A percentile compares a stretch with the other conserved stretches of the same genome.
Conservation (phyloP, 2,888 invertebrate species). For the Cenopis cana region DNA sequence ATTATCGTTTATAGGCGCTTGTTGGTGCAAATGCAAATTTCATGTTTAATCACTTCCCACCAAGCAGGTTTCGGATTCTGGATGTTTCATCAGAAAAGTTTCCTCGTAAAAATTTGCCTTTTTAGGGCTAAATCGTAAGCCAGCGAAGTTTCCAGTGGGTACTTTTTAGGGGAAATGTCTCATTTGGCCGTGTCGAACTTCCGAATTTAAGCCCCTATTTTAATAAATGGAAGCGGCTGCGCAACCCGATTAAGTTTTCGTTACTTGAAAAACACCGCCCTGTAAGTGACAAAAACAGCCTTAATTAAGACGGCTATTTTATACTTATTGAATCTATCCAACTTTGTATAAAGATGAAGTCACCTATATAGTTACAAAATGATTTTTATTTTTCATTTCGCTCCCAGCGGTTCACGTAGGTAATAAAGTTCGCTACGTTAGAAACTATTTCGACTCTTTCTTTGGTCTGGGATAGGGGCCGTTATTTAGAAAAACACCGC, state of each 20-base stretch:
- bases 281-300: slow-evolving; percentile 38
- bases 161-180: slow-evolving; percentile 65
- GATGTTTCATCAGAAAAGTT: slow-evolving; percentile 71
- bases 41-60: slow-evolving; percentile 65
- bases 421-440: background rate
- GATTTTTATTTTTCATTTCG: slow-evolving; percentile 14
- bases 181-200: slow-evolving; percentile 63
- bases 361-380: slow-evolving; percentile 6
- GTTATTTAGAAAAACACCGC: slow-evolving; percentile 17
- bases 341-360: slow-evolving; percentile 2
- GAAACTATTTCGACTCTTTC: slow-evolving; percentile 16
- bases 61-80: slow-evolving; percentile 55
- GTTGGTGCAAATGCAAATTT: slow-evolving; percentile 68
- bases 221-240: slow-evolving; percentile 64
- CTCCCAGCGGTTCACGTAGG: background rate
- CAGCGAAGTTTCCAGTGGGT: slow-evolving; percentile 60
- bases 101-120: slow-evolving; percentile 71
- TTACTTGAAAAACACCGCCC: slow-evolving; percentile 37
- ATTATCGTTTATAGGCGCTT: slow-evolving; percentile 54
- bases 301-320: slow-evolving; percentile 37
- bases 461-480: background rate
- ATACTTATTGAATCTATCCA: slow-evolving; percentile 13
- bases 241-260: slow-evolving; percentile 42
- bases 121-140: slow-evolving; percentile 68
- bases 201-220: slow-evolving; percentile 66